phyloP scores from a whole-genome alignment of 1,140 invertebrate genomes.

The Neotoxoptera formosana region DNA sequence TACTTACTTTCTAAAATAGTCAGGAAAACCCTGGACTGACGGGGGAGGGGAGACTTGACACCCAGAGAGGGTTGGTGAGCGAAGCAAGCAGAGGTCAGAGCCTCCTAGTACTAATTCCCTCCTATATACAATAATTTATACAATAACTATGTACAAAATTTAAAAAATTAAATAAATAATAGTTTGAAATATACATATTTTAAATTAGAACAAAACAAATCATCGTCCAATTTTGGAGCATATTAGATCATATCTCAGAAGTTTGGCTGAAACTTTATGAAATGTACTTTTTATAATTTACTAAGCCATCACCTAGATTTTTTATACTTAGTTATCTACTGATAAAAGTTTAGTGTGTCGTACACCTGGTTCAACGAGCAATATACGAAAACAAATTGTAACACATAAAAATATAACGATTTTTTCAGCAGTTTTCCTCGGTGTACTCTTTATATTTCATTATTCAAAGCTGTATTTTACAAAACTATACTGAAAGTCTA shows the following conservation, averaged over 20 bases:
- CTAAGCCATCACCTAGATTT: not conserved
- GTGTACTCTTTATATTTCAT: no score
- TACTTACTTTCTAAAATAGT: no score
- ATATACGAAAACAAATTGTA: not conserved
- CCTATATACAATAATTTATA: not conserved
- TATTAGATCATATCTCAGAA: not conserved
- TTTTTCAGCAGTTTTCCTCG: not conserved
- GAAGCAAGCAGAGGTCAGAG: no score
- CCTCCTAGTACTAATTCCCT: no score
- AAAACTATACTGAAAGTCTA: no score
- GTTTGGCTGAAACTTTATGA: not conserved
- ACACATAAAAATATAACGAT: not conserved
- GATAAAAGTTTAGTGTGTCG: not conserved
- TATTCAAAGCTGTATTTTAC: no score
- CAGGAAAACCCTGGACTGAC: no score
- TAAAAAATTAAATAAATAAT: no score
- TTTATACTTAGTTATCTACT: not conserved
- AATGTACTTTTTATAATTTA: not conserved
- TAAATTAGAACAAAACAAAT: not conserved
- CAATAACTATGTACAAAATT: not conserved
- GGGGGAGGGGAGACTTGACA: no score
- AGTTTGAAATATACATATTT: not conserved
- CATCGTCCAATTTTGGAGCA: not conserved
- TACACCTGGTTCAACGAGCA: not conserved
- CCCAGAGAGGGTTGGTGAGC: no score